Evolutionary conservation across 2,797 vertebrate species (phyloP).

Genomic region (Anguilla pacifica): DNA sequence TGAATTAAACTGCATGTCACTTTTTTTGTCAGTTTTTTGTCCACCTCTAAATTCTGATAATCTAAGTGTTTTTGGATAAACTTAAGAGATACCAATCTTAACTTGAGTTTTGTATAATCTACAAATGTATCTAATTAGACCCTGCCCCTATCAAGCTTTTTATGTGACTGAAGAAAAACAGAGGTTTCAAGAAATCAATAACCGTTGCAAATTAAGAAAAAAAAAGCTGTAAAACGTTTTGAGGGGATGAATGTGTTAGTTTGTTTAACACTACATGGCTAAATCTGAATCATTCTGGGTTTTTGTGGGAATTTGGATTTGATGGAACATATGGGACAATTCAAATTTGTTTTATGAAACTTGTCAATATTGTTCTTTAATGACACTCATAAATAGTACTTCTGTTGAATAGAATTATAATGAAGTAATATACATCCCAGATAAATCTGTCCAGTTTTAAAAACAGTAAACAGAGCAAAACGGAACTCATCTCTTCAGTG

Average conservation of each 20-base stretch:
- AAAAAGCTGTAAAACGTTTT: not conserved
- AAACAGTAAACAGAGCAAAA: not conserved
- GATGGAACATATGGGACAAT: not conserved
- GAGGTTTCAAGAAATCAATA: not conserved
- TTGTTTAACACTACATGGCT: not conserved
- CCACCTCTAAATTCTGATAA: not conserved
- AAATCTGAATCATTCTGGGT: not conserved
- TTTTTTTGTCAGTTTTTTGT: not conserved
- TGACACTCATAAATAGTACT: not conserved
- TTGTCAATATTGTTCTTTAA: not conserved
- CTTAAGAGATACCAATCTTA: not conserved
- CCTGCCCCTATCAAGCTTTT: not conserved
- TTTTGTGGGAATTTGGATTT: too few relatives aligned
- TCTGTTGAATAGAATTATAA: not conserved
- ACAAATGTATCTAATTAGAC: not conserved
- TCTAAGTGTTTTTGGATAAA: not conserved
- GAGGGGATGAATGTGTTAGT: not conserved
- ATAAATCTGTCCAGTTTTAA: not conserved
- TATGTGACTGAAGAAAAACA: not conserved
- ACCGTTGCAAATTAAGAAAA: not conserved
- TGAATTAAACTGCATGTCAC: not conserved
- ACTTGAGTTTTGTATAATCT: not conserved
- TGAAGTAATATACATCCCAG: not conserved
- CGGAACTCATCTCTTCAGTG: not conserved
- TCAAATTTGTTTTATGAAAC: too few relatives aligned